Conservation (phyloP, 2,797 vertebrate species). For the Loris lydekkerianus region DNA sequence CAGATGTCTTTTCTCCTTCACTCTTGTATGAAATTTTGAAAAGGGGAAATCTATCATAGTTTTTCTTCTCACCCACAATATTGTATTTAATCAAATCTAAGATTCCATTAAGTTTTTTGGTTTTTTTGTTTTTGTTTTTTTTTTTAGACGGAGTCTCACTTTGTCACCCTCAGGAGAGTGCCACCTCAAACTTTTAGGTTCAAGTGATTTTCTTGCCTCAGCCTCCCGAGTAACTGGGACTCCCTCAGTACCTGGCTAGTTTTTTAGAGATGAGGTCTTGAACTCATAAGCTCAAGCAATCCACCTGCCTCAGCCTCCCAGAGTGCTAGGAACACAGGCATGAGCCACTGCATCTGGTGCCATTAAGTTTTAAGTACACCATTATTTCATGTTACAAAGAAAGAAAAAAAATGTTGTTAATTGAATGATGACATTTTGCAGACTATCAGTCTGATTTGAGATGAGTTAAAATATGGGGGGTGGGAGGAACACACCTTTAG, state of each 20-base stretch:
- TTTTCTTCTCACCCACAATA: neutral
- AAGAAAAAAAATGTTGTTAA: neutral
- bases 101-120: neutral
- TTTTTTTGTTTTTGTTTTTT: no score
- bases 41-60: neutral
- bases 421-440: neutral
- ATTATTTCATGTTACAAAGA: slow-evolving; percentile 5
- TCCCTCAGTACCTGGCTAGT: no score
- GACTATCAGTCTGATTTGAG: neutral
- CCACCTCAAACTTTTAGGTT: no score
- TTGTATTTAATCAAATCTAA: neutral
- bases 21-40: neutral
- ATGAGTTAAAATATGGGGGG: neutral
- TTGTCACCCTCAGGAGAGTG: no score
- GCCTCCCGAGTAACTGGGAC: no score
- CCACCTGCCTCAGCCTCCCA: no score
- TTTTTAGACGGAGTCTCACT: no score
- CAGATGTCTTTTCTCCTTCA: neutral
- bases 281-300: no score
- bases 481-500: neutral
- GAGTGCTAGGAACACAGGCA: no score
- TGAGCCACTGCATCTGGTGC: no score
- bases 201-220: no score
- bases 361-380: neutral
- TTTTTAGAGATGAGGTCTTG: no score